Conservation (phyloP, 2,888 invertebrate genomes). For the Norana najaformis region DNA sequence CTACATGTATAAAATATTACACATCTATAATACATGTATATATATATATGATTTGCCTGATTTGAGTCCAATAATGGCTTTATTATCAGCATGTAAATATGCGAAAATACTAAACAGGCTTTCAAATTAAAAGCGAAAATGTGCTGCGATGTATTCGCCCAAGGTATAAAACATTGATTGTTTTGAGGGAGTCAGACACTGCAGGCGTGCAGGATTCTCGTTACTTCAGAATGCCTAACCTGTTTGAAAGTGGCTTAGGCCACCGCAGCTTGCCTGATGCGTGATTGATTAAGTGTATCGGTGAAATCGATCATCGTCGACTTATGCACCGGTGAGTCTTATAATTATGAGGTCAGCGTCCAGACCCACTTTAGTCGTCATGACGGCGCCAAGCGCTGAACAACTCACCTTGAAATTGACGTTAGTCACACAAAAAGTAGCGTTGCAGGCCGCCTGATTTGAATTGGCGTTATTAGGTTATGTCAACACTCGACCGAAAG, state of each 20-base stretch:
- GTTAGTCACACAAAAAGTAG: slow-evolving; percentile 1
- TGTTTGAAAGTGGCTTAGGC: neutral
- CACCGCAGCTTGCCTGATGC: neutral
- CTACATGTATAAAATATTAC: too few relatives aligned
- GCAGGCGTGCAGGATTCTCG: neutral
- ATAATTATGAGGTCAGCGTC: too few relatives aligned
- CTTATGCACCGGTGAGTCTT: neutral
- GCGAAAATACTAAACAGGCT: too few relatives aligned
- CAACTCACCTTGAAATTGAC: neutral
- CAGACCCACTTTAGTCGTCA: neutral
- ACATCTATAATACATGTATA: too few relatives aligned
- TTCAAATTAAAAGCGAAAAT: neutral
- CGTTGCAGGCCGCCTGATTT: neutral
- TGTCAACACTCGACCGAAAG: neutral
- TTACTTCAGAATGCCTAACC: neutral
- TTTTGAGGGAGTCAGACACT: neutral
- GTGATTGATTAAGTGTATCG: neutral
- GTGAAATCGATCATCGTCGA: neutral
- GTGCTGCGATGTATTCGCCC: neutral
- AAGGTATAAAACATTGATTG: neutral
- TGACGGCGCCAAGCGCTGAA: neutral
- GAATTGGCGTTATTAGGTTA: neutral
- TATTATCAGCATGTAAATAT: neutral
- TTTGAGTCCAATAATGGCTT: too few relatives aligned
- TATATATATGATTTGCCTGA: too few relatives aligned